Conservation (phyloP, 2,888 invertebrate genomes). For the Campoplex capitator region DNA sequence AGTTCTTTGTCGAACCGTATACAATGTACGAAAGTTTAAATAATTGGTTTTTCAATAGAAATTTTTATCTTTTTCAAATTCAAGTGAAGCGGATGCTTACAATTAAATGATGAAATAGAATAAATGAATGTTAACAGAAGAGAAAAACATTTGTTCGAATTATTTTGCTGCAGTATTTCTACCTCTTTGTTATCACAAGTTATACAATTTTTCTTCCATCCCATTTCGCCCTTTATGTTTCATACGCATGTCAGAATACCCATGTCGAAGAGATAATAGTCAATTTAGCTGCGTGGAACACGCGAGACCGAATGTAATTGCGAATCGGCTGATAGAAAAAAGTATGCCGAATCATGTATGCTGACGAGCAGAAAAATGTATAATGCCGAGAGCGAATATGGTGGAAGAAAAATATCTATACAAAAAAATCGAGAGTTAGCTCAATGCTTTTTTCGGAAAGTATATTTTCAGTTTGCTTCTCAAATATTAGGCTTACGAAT, state of each 20-base stretch:
- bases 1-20: not conserved
- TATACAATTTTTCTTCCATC: not conserved
- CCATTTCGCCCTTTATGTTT: not conserved
- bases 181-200: not conserved
- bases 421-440: not conserved
- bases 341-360: not conserved
- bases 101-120: too few relatives aligned
- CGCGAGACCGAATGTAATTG: not conserved
- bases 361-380: not conserved
- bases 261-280: not conserved
- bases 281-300: not conserved
- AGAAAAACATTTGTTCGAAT: not conserved
- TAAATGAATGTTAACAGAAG: not conserved
- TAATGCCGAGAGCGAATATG: not conserved
- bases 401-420: not conserved
- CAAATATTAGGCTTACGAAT: constrained; percentile 32
- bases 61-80: too few relatives aligned
- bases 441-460: not conserved
- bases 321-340: not conserved
- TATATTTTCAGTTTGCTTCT: constrained; percentile 13
- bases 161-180: not conserved
- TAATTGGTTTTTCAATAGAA: too few relatives aligned
- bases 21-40: too few relatives aligned
- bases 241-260: not conserved
- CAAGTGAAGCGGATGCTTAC: too few relatives aligned